Percentiles rank a stretch among this genome's conserved stretches.
These are phyloP conservation scores for Poecile atricapillus DNA, from an alignment of 2,113 vertebrate species.

Conservation along the genomic window DNA sequence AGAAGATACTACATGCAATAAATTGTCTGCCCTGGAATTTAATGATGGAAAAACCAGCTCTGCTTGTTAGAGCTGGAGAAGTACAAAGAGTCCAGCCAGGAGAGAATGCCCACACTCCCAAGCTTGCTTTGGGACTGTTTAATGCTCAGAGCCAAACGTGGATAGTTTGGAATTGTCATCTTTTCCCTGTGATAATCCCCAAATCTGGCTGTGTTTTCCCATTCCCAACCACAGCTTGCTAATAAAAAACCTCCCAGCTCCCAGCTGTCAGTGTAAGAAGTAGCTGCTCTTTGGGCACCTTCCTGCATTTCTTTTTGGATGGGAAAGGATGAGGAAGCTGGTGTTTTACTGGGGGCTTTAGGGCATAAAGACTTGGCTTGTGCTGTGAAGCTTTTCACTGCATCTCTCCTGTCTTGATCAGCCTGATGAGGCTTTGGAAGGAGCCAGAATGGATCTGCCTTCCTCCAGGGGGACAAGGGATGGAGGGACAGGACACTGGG, in stretches of 20 bases:
- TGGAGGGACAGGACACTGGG: neutral
- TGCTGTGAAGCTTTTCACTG: neutral
- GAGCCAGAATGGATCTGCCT: neutral
- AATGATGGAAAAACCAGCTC: constrained; percentile 50
- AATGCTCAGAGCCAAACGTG: neutral
- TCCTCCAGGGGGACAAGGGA: neutral
- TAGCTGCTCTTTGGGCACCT: neutral
- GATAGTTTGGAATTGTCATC: neutral
- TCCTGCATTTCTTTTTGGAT: neutral
- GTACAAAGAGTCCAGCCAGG: constrained; percentile 53
- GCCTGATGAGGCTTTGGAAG: neutral
- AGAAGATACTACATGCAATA: neutral
- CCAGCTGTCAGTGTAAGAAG: neutral
- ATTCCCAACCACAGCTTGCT: neutral
- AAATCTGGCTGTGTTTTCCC: neutral
- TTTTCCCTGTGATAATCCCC: neutral
- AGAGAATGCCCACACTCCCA: neutral
- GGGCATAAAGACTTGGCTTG: neutral
- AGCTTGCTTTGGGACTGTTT: constrained; percentile 12
- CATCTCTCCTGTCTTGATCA: neutral
- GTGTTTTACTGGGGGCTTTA: neutral
- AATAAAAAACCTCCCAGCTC: neutral
- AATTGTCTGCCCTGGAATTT: constrained; percentile 53
- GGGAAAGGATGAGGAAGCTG: neutral
- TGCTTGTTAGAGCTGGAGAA: constrained; percentile 12